Percentiles rank a stretch among this genome's conserved stretches.
Evolutionary conservation across 2,888 invertebrate genomes (phyloP).

Genomic region (Drosophila pullipes): DNA sequence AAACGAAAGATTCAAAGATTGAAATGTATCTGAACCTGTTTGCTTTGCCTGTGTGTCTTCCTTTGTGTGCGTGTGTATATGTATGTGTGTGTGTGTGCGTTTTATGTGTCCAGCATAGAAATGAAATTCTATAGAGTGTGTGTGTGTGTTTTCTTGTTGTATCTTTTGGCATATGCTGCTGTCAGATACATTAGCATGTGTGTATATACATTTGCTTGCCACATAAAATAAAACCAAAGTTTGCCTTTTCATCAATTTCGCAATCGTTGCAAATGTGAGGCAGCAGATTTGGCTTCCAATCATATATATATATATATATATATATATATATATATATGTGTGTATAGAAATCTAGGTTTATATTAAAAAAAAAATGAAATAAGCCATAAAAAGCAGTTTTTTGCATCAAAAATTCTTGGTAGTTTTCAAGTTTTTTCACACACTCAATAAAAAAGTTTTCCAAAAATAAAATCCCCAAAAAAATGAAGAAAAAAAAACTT

Average conservation of each 20-base stretch:
- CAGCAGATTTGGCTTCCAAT: not conserved
- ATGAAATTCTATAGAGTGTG: conserved; percentile 54
- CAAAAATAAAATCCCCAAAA: conserved; percentile 46
- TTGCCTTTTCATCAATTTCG: not conserved
- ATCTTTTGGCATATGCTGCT: conserved; percentile 35
- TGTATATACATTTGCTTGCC: conserved; percentile 51
- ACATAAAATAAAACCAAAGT: conserved; percentile 43
- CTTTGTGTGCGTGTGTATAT: conserved; percentile 1
- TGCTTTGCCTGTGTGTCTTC: conserved; percentile 19
- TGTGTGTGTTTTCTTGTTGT: conserved; percentile 12
- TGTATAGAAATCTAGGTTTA: not conserved
- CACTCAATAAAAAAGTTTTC: not conserved
- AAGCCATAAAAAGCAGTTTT: not conserved
- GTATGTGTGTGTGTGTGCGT: conserved; percentile 25
- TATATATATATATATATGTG: not conserved
- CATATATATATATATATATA: too few species aligned
- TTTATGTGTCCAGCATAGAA: conserved; percentile 42
- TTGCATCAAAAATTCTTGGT: not conserved
- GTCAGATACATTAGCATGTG: conserved; percentile 63
- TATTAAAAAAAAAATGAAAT: not conserved
- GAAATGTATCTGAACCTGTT: conserved; percentile 71
- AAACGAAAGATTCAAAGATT: conserved; percentile 74
- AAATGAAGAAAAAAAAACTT: conserved; percentile 54
- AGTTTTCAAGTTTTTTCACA: not conserved
- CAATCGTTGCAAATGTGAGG: conserved; percentile 9